Conservation (phyloP, 2,797 vertebrate genomes). For the Cirrhinus molitorella region DNA sequence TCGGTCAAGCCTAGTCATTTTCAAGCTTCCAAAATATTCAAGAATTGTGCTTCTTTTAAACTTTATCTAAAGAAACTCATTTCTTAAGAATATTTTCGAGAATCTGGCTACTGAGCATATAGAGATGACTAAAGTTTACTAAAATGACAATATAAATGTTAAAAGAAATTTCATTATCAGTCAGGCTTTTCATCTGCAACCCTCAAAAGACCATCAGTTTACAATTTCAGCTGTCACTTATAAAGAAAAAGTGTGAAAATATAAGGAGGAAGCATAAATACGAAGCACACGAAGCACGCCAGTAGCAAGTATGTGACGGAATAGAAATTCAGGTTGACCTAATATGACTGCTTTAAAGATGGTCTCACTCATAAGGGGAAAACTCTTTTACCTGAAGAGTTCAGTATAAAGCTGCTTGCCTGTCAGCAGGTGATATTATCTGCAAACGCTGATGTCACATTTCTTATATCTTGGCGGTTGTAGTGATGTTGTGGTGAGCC, state of each 20-base stretch:
- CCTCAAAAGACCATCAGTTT: neutral
- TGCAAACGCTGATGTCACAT: neutral
- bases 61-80: neutral
- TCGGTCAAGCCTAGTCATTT: neutral
- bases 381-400: constrained; percentile 6
- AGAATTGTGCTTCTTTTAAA: neutral
- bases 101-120: neutral
- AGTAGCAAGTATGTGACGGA: neutral
- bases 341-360: neutral
- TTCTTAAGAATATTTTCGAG: neutral
- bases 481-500: constrained; percentile 14
- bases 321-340: neutral
- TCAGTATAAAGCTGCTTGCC: neutral
- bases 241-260: neutral
- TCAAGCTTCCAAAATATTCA: neutral
- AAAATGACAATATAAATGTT: neutral
- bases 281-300: neutral
- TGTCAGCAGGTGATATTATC: constrained; percentile 17
- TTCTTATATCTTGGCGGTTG: neutral
- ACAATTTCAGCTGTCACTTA: neutral
- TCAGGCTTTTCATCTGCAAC: neutral
- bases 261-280: neutral
- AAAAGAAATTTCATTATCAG: neutral
- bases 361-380: neutral
- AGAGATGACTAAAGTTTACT: neutral